A percentile compares a stretch with the other conserved stretches of the same genome.
Conservation (phyloP, 37 sponge, comb jelly and placozoan genomes). For the Cladorhizidae sp. region DNA sequence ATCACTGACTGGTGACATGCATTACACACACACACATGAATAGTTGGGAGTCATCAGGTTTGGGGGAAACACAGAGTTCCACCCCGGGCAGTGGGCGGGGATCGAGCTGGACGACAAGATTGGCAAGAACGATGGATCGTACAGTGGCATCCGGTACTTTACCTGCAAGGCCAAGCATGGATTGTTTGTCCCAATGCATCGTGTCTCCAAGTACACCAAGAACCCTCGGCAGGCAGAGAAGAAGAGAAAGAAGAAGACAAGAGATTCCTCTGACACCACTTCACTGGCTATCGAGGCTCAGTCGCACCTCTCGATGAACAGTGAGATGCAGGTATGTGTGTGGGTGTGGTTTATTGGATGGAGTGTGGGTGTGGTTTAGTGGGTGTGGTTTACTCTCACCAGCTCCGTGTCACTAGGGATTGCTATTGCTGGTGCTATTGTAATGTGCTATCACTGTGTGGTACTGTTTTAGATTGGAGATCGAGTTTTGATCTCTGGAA, state of each 20-base stretch:
- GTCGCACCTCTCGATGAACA: slow-evolving; percentile 40
- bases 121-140: slow-evolving; percentile 94
- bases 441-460: neutral
- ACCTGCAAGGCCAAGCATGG: slow-evolving; percentile 87
- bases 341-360: too few species aligned
- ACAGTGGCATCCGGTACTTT: slow-evolving; percentile 91
- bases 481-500: slow-evolving; percentile 69
- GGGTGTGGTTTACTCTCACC: too few species aligned
- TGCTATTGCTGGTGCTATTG: neutral
- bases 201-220: slow-evolving; percentile 25
- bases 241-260: slow-evolving; percentile 9
- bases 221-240: neutral
- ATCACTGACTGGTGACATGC: neutral
- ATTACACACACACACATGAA: neutral
- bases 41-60: slow-evolving; percentile 74
- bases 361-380: too few species aligned
- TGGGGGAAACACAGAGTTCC: slow-evolving; percentile 80
- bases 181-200: slow-evolving; percentile 63
- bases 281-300: slow-evolving; percentile 54
- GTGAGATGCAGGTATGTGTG: slow-evolving; percentile 46
- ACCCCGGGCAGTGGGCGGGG: slow-evolving; percentile 86
- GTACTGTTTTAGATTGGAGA: slow-evolving; percentile 67
- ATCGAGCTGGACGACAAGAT: slow-evolving; percentile 85
- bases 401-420: too few species aligned
- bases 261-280: slow-evolving; percentile 41